Base-by-base conservation (phyloP, 1,140 invertebrate species). In the Drosophila yakuba region DNA sequence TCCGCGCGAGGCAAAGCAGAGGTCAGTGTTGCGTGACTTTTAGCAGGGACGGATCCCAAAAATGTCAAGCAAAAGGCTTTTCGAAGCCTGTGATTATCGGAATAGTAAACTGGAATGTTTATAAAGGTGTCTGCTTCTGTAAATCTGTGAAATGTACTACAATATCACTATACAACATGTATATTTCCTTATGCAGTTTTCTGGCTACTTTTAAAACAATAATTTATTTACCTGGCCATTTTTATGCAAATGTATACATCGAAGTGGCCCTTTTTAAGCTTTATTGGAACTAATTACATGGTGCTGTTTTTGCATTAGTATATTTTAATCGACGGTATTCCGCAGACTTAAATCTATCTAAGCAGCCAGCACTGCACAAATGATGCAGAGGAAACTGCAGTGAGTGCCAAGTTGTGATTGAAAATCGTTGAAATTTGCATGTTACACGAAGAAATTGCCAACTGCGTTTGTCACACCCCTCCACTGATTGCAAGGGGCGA, bases 371-470 rank as follows among this genome's bases (percentile, higher is more conserved):
- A 69, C 41, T 58, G 25, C 23, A 8, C 47, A 55, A 45, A n/a
- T 44, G 25, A 32, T 10, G 32, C 43, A 54, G 32, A 32, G 28
- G 25, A 41, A 44, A 51, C 14, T 43, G 55, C 43, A 47, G 52
- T 23, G 41, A 47, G 62, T 56, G 71, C 20, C 54, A 52, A 59
- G 41, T 75, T 82, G 78, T 90, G 86, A 90, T 90, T 90, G 85
- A 90, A 90, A 86, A 84, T 85, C 85, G 85, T 86, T 89, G 76
- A 89, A 90, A 90, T 90, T 90, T 90, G 78, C 85, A 90, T 90
- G 68, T 85, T 81, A 84, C 80, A 89, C 78, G 76, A 89, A 77
- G 73, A 85, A 80, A 84, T 88, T 83, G 76, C 43, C 83, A 88
- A 83, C 79, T 86, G 82, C 69, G 60, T 58, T 71, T 71, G 67